Evolutionary conservation across 2,113 vertebrate genomes (phyloP).

Genomic region (Mesoclemmys tuberculata): DNA sequence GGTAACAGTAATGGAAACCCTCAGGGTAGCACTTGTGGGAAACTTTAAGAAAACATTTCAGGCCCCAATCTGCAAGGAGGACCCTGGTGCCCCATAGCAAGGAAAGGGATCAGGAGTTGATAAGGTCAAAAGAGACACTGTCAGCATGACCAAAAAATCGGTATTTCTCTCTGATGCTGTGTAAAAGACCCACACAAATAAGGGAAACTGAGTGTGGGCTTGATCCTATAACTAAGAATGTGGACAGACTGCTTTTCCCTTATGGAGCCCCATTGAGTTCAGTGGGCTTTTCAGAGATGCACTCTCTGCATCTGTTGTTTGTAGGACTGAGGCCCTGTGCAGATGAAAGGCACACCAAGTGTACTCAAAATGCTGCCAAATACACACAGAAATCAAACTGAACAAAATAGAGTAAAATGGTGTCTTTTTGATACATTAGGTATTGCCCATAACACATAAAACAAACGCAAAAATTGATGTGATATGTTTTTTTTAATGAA

Average conservation of each 20-base stretch:
- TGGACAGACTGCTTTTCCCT: not conserved
- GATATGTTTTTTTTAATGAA: not conserved
- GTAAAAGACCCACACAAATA: not conserved
- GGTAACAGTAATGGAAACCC: not conserved
- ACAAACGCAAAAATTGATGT: not conserved
- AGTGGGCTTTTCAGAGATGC: not conserved
- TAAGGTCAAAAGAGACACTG: not conserved
- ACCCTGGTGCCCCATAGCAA: not conserved
- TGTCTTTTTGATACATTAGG: not conserved
- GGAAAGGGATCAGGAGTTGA: not conserved
- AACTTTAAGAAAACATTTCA: not conserved
- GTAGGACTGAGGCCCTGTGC: not conserved
- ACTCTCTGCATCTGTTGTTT: not conserved
- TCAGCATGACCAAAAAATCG: not conserved
- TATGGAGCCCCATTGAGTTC: too few relatives aligned
- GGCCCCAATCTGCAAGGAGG: not conserved
- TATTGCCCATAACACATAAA: not conserved
- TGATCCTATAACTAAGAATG: not conserved
- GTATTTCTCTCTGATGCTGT: not conserved
- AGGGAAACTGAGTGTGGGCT: not conserved
- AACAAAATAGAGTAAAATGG: not conserved
- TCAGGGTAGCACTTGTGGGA: not conserved
- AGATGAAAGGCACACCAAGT: not conserved
- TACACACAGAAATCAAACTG: not conserved
- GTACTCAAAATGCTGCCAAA: not conserved